These are phyloP conservation scores for Kryphioiulus occultus DNA, from an alignment of 2,888 invertebrate genomes.

Conservation along the genomic window DNA sequence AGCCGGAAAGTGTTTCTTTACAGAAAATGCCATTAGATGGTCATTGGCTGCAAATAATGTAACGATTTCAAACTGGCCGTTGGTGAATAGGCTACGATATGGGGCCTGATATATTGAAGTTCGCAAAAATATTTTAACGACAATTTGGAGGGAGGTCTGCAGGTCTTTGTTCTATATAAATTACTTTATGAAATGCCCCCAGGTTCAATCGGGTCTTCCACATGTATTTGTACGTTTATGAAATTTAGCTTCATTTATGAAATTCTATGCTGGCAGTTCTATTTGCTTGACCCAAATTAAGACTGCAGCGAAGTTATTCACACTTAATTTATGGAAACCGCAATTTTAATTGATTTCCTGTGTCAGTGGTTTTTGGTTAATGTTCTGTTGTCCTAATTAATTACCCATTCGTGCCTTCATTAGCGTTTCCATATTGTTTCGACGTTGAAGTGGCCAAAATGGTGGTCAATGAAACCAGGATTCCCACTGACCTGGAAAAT, in stretches of 20 bases:
- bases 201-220: not conserved
- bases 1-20: not conserved
- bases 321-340: not conserved
- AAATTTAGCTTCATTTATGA: not conserved
- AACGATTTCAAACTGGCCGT: not conserved
- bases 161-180: not conserved
- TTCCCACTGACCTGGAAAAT: too few relatives aligned
- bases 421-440: not conserved
- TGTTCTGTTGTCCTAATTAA: not conserved
- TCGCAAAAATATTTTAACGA: not conserved
- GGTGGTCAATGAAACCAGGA: not conserved
- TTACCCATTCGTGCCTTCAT: not conserved
- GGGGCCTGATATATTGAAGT: not conserved
- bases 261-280: not conserved
- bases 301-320: not conserved
- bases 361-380: not conserved
- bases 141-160: not conserved
- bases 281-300: not conserved
- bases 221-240: not conserved
- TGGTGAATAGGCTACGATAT: not conserved
- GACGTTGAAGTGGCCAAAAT: not conserved
- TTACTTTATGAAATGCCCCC: not conserved
- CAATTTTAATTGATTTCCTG: constrained; percentile 18
- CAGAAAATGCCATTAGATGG: not conserved
- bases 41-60: not conserved